Percentiles rank a stretch among this genome's conserved stretches.
These are phyloP conservation scores for Oxygymnocypris stewartii DNA, from an alignment of 2,113 vertebrate genomes.

Conservation along the genomic window DNA sequence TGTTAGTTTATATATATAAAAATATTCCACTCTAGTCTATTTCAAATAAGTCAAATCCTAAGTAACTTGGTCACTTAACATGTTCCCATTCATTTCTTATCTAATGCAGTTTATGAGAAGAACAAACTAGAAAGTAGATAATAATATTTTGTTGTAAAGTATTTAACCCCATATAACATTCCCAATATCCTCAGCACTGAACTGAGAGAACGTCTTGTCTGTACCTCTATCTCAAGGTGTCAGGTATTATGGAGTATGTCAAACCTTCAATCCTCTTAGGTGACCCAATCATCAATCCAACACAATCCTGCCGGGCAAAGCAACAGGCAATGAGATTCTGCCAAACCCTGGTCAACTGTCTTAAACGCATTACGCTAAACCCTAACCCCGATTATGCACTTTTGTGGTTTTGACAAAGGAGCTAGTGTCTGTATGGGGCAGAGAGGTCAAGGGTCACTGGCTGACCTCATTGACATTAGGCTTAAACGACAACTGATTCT, in stretches of 20 bases:
- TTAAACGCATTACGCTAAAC: slow-evolving; percentile 33
- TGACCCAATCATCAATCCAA: slow-evolving; percentile 27
- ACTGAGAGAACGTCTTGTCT: not conserved
- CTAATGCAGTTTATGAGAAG: not conserved
- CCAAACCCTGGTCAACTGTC: slow-evolving; percentile 6
- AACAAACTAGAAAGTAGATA: not conserved
- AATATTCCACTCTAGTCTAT: too few species aligned
- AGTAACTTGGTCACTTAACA: too few species aligned
- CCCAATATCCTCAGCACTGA: not conserved
- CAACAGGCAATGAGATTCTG: not conserved
- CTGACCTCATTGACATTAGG: not conserved
- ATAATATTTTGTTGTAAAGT: not conserved
- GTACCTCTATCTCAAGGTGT: slow-evolving; percentile 4
- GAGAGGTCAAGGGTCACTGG: not conserved
- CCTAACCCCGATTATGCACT: slow-evolving; percentile 17
- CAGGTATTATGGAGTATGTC: slow-evolving; percentile 8
- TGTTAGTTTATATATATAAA: too few species aligned
- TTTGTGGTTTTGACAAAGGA: not conserved
- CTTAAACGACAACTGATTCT: not conserved
- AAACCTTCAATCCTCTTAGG: slow-evolving; percentile 34
- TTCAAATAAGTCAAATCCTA: too few species aligned
- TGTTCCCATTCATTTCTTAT: too few species aligned
- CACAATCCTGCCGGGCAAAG: not conserved
- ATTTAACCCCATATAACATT: not conserved
- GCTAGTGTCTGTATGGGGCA: not conserved